These are phyloP conservation scores for Artibeus jamaicensis DNA, from an alignment of 2,797 vertebrate genomes.

Conservation along the genomic window DNA sequence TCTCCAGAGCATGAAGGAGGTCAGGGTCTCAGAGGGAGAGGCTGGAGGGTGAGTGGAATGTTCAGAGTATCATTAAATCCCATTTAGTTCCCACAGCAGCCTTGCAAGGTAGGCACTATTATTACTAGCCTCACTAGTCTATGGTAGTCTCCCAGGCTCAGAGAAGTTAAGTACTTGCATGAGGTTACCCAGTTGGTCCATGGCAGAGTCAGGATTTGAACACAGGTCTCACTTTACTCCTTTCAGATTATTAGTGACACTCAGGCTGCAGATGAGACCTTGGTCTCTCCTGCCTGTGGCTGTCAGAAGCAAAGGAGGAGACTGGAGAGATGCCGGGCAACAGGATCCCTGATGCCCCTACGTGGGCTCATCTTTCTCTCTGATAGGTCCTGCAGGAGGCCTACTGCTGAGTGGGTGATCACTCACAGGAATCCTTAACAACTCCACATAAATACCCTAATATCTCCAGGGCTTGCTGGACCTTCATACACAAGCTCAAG, in stretches of 20 bases:
- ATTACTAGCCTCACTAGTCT: background rate
- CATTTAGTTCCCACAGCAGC: background rate
- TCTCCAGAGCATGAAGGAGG: background rate
- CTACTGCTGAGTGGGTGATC: background rate
- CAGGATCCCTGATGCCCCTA: background rate
- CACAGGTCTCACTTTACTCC: background rate
- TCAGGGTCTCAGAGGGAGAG: background rate
- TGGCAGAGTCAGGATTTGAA: constrained; percentile 10
- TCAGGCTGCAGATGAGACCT: background rate
- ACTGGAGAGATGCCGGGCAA: background rate
- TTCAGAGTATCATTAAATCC: background rate
- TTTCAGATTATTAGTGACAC: background rate
- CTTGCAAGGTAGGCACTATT: background rate
- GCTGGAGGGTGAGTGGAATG: background rate
- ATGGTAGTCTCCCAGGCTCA: background rate
- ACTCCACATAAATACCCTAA: background rate
- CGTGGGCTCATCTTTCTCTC: background rate
- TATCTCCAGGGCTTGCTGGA: background rate
- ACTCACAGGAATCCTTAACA: background rate
- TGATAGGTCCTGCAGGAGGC: background rate
- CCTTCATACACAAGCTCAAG: too few relatives aligned
- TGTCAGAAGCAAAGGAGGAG: background rate
- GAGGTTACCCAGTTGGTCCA: background rate
- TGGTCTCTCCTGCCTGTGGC: background rate
- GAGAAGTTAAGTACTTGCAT: background rate